These are phyloP conservation scores for Acanthosepion lycidas DNA, from an alignment of 2,888 invertebrate genomes.

Conservation along the genomic window DNA sequence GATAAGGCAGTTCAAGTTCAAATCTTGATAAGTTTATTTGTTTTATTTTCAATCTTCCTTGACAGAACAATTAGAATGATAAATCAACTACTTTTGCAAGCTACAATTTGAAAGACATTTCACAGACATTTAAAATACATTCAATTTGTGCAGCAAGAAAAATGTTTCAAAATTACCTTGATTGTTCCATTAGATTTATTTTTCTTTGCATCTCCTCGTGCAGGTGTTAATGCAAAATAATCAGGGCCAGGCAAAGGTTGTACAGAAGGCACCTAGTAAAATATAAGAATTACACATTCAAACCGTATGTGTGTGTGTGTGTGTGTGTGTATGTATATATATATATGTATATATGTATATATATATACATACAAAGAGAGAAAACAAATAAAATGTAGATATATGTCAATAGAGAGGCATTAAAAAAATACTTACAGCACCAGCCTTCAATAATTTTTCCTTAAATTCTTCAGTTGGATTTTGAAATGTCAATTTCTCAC, in stretches of 20 bases:
- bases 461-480: constrained; percentile 92
- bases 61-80: too few relatives aligned
- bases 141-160: neutral
- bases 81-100: too few relatives aligned
- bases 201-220: neutral
- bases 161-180: neutral
- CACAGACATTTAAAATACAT: neutral
- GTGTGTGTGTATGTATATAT: too few relatives aligned
- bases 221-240: neutral
- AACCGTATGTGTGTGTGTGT: neutral
- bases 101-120: neutral
- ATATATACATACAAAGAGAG: too few relatives aligned
- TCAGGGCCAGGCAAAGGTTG: neutral
- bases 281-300: neutral
- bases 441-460: constrained; percentile 89
- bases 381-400: too few relatives aligned
- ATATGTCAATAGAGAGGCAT: too few relatives aligned
- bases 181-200: constrained; percentile 24
- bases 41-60: too few relatives aligned
- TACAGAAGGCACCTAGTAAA: neutral
- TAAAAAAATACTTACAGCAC: constrained; percentile 79
- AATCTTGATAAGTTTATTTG: too few relatives aligned
- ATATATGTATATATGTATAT: too few relatives aligned
- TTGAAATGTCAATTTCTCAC: constrained; percentile 88
- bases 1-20: too few relatives aligned